Base-by-base conservation (phyloP, 1,140 invertebrate genomes). In the Diabrotica undecimpunctata region DNA sequence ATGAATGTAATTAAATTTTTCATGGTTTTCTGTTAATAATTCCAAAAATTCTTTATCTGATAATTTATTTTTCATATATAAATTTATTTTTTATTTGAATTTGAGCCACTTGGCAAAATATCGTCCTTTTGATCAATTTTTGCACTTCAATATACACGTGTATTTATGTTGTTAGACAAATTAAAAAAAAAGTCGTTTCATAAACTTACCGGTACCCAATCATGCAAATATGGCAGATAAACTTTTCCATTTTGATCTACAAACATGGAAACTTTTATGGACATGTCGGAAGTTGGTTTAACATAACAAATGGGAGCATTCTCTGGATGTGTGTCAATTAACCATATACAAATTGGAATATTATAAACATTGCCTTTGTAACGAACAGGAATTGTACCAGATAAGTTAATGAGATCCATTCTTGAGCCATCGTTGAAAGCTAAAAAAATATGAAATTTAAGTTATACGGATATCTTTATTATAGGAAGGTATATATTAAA, bases 271-370 rank as follows among this genome's bases (percentile, higher is more conserved):
- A 91, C 87, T 84, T 97, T 97, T 65, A 99, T 96, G 61, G 88
- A 86, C 97, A 99, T 99, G 66, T 93, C 93, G 60, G 86, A 65
- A 6, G 97, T 99, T 50, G 98, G 98, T 80, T 89, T 93, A 0
- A 99, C 97, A 81, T 92, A 99, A 77, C 96, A 97, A 79, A 98
- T 92, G n/a, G 98, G 98, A 13, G 96, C 93, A 82, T 97, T 93
- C 76, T 93, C 88, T 0, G 98, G 98, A 85, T 99, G 94, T 36
- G 94, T 97, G 75, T 99, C 95, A 87, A 97, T 89, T 37, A 99
- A 76, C 93, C 95, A 99, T 72, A 99, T 90, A 78, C 90, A 91
- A 36, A 99, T 88, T 46, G 98, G 98, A 81, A 99, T 99, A 81
- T 99, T 96, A 80, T 99, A 99, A 12, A 81, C 85, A 59, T 83